Evolutionary conservation across 2,888 invertebrate genomes (phyloP), one percentile per base, ranked within the genome.

Genomic region (Calameuta filiformis): DNA sequence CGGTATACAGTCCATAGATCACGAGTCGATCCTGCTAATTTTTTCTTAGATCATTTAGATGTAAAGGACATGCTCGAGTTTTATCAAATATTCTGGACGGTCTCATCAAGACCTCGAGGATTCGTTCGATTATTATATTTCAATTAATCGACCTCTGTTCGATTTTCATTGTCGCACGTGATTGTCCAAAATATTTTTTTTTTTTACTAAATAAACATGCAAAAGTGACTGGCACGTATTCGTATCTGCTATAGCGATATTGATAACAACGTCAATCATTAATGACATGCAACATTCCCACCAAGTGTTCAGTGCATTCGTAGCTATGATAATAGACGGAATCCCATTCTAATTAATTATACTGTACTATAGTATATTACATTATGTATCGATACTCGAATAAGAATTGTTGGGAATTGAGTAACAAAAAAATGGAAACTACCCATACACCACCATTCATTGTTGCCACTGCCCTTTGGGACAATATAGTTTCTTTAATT

Each of bases 281-380:
- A 83, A 84, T 83, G 82, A 81, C 87, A 88, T 87, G 88, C 88
- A 87, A 85, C 87, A 88, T 85, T 87, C 83, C 82, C 86, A 81
- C 81, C 83, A 83, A 83, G 80, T 82, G 82, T 81, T 81, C 82
- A 86, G 80, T 84, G 81, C 83, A 81, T 83, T 81, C 81, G 23
- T 56, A 56, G 40, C 40, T 56, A 9, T 56, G 40, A 56, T 4
- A 40, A 40, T 56, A 56, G 23, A 56, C 40, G 23, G 23, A 56
- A 56, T 56, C 40, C 40, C 40, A 56, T 15, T 56, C 23, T 56
- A 56, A 56, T 56, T 23, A 56, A 56, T 15, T 56, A 56, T 56
- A 56, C 0, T 37, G 1, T n/a, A 15, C 73, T 73, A 35, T 23
- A 56, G 40, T 56, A 56, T 56, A 23, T 23, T 56, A 56, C 23